phyloP scores from a whole-genome alignment of 2,797 vertebrate species.

The Pelochelys cantorii region DNA sequence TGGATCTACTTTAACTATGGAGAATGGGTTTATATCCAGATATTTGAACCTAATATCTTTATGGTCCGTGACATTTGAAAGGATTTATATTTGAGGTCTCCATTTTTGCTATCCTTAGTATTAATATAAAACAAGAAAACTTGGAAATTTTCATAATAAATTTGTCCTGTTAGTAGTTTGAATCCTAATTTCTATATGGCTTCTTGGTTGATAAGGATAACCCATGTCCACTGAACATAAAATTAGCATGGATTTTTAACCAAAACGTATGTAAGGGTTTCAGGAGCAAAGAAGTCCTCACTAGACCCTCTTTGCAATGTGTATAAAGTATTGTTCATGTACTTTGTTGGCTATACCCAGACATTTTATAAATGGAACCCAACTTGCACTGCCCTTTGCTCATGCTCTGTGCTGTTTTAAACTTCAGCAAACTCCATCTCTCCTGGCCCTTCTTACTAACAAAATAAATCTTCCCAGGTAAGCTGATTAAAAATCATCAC shows the following conservation, averaged over 20 bases:
- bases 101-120: not conserved
- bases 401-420: not conserved
- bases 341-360: not conserved
- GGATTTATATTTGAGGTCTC: not conserved
- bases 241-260: fast-evolving
- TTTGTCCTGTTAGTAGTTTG: not conserved
- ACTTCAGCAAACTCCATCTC: not conserved
- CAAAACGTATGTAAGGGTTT: not conserved
- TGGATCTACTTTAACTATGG: not conserved
- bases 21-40: not conserved
- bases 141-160: not conserved
- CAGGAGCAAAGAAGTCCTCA: not conserved
- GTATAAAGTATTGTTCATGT: not conserved
- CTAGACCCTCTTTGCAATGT: not conserved
- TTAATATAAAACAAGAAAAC: not conserved
- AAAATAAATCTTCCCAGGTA: not conserved
- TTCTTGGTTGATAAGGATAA: not conserved
- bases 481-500: not conserved
- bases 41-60: not conserved
- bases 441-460: not conserved
- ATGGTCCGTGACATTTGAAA: not conserved
- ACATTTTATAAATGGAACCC: not conserved
- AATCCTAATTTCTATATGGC: constrained; percentile 3
- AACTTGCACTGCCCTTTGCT: not conserved
- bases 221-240: not conserved